phyloP scores from a whole-genome alignment of 2,113 vertebrate genomes.

The Lepus europaeus region DNA sequence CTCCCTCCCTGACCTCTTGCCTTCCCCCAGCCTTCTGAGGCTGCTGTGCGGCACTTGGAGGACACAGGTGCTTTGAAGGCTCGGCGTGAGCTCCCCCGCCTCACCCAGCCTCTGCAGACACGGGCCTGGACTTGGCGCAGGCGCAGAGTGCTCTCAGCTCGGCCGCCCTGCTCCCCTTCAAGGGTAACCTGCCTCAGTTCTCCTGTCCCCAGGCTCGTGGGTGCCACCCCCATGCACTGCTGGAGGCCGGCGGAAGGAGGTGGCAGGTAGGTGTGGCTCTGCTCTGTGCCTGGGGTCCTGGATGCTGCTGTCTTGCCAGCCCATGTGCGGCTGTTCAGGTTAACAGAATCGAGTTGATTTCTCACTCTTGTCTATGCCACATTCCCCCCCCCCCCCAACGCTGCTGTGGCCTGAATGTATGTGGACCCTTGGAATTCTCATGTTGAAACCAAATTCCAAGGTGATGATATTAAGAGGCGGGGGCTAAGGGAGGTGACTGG shows the following conservation, averaged over 20 bases:
- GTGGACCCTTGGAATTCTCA: neutral
- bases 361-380: neutral
- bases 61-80: neutral
- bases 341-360: neutral
- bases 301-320: neutral
- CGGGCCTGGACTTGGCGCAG: neutral
- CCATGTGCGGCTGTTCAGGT: neutral
- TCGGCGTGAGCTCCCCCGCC: no score
- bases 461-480: neutral
- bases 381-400: neutral
- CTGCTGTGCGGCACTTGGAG: neutral
- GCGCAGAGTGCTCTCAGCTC: neutral
- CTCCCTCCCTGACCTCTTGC: neutral
- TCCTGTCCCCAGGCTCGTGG: neutral
- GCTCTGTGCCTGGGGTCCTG: neutral
- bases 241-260: neutral
- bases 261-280: neutral
- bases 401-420: neutral
- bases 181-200: neutral
- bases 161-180: neutral
- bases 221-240: no score
- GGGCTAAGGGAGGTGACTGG: neutral
- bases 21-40: neutral
- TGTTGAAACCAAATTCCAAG: neutral
- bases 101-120: neutral